These are phyloP conservation scores for Opisthocomus hoazin DNA, from an alignment of 2,113 vertebrate genomes.

Conservation along the genomic window DNA sequence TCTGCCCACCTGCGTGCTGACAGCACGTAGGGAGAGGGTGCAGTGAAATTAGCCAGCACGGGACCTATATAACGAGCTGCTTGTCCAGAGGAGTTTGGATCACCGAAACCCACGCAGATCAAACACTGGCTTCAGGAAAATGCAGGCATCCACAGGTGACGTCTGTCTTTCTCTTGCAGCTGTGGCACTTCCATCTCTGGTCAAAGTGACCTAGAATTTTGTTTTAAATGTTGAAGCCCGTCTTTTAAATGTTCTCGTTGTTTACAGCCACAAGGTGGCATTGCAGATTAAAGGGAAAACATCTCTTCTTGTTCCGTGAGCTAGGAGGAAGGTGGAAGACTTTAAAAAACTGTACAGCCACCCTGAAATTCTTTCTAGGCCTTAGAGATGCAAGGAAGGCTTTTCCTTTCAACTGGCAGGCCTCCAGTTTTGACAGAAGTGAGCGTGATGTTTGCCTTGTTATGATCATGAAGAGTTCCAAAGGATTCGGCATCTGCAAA, in stretches of 20 bases:
- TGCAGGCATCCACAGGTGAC: neutral
- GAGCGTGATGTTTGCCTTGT: neutral
- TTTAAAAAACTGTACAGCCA: neutral
- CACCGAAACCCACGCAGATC: neutral
- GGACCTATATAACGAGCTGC: neutral
- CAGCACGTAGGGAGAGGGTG: accelerated
- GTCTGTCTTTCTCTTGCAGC: neutral
- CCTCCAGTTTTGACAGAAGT: neutral
- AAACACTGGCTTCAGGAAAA: neutral
- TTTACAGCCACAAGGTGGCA: constrained; percentile 75
- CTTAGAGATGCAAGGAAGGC: neutral
- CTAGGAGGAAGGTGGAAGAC: neutral
- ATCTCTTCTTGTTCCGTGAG: neutral
- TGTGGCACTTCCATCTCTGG: neutral
- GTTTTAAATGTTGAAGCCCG: neutral
- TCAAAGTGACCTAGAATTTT: neutral
- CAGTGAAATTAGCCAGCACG: neutral
- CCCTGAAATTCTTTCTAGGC: neutral
- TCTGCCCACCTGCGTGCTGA: neutral
- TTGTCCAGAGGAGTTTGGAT: neutral
- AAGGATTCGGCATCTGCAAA: neutral
- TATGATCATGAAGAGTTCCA: neutral
- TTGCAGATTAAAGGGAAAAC: constrained; percentile 75
- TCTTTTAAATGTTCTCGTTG: constrained; percentile 25
- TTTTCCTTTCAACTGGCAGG: neutral